A percentile compares a stretch with the other conserved stretches of the same genome.
phyloP scores from a whole-genome alignment of 1,140 invertebrate species.

The Solenopsis fugax region DNA sequence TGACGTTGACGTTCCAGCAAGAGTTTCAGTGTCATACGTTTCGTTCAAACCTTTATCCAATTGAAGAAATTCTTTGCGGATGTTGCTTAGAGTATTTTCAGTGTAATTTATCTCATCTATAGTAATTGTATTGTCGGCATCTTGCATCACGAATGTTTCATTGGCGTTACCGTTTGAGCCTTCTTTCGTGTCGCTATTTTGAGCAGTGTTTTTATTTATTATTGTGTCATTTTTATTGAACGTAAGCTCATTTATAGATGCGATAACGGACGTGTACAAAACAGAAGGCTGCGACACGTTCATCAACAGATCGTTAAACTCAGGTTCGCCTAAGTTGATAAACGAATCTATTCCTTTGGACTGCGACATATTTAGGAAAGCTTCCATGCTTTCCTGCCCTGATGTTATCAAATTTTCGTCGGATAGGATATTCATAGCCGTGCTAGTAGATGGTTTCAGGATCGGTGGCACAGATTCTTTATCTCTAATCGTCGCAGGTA shows the following conservation, averaged over 20 bases:
- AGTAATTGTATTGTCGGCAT: not conserved
- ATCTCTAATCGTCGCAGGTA: slow-evolving; percentile 43
- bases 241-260: slow-evolving; percentile 41
- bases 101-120: slow-evolving; percentile 6
- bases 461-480: slow-evolving; percentile 75
- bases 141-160: slow-evolving; percentile 42
- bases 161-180: not conserved
- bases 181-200: slow-evolving; percentile 23
- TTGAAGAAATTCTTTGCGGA: slow-evolving; percentile 43
- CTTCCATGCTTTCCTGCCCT: slow-evolving; percentile 83
- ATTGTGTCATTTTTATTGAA: not conserved
- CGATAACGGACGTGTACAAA: slow-evolving; percentile 78
- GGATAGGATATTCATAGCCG: slow-evolving; percentile 54
- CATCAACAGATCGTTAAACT: slow-evolving; percentile 80
- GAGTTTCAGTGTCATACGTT: slow-evolving; percentile 33
- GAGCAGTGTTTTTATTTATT: not conserved
- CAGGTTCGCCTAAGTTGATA: slow-evolving; percentile 80
- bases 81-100: slow-evolving; percentile 57
- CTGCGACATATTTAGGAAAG: slow-evolving; percentile 81
- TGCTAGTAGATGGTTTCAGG: slow-evolving; percentile 68
- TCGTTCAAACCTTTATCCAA: slow-evolving; percentile 45
- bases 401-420: slow-evolving; percentile 59
- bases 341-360: slow-evolving; percentile 83
- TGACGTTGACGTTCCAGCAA: not conserved
- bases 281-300: slow-evolving; percentile 83